Base-by-base conservation (phyloP, 2,113 vertebrate species). In the Catharus minimus region DNA sequence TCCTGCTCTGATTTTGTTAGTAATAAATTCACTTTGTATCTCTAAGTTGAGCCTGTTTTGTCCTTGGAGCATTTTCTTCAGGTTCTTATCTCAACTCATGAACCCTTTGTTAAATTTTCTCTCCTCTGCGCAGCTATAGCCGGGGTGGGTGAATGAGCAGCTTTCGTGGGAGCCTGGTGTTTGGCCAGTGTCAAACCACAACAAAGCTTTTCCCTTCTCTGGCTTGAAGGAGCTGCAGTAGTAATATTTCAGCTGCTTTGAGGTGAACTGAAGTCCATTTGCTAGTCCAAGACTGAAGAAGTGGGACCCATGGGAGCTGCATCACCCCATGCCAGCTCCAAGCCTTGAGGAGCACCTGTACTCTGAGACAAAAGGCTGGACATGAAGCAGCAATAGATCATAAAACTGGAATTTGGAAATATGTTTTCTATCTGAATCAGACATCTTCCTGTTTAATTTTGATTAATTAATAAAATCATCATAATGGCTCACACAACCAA, bases 121-220 rank as follows among this genome's bases (percentile, higher is more conserved):
- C 19, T 49, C 18, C 33, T 49, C 23, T 68, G 53, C 43, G 5
- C 64, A n/a, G 11, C 28, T 21, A 43, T 11, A 10, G 52, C 18
- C 57, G 64, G 8, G 17, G 43, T 1, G 1, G 2, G 15, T 39
- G 33, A 39, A 15, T 2, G 14, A 57, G 33, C 1, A 1, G 17
- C 11, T 80, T 67, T 13, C 0, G 0, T 57, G 46, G 15, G 18
- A 28, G 43, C 28, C 43, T 49, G 53, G 18, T 9, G 11, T 58
- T 58, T 27, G 43, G 41, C 23, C 28, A 15, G 9, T 41, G 36
- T 23, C 43, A 80, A 68, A 49, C 33, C 33, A 49, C 19, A 17
- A 39, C 5, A 41, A 58, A 58, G 15, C 19, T 41, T 80, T 68
- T 58, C 36, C 28, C 11, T 39, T 33, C 53, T 58, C 43, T 58